Evolutionary conservation across 2,888 invertebrate genomes (phyloP).

Genomic region (Pseudeuparius sepicola): DNA sequence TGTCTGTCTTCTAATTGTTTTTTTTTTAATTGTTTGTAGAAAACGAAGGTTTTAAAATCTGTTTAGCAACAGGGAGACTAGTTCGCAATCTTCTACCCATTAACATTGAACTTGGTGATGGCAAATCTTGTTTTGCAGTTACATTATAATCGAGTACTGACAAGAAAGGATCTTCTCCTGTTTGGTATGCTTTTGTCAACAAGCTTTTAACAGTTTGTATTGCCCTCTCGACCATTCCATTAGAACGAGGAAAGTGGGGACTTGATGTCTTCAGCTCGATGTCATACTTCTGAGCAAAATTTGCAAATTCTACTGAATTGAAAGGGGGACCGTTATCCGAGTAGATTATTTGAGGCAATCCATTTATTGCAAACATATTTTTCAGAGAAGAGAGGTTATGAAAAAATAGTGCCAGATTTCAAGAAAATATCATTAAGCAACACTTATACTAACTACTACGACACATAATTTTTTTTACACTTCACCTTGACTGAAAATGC

Average conservation of each 20-base stretch:
- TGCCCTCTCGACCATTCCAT: slow-evolving; percentile 22
- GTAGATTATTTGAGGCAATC: slow-evolving; percentile 17
- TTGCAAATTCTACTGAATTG: slow-evolving; percentile 18
- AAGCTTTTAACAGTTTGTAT: slow-evolving; percentile 24
- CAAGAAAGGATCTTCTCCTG: slow-evolving; percentile 23
- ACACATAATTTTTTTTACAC: too few relatives aligned
- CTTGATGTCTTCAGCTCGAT: slow-evolving; percentile 20
- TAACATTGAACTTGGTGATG: too few relatives aligned
- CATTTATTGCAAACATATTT: slow-evolving; percentile 17
- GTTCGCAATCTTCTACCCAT: slow-evolving; percentile 26
- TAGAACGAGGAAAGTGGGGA: slow-evolving; percentile 19
- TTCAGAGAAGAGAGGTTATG: too few relatives aligned
- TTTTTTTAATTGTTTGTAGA: slow-evolving; percentile 5
- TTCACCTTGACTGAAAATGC: too few relatives aligned
- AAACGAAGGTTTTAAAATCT: too few relatives aligned
- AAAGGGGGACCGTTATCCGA: slow-evolving; percentile 21
- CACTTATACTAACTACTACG: too few relatives aligned
- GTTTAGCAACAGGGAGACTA: too few relatives aligned
- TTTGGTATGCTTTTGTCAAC: slow-evolving; percentile 18
- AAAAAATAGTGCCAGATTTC: too few relatives aligned
- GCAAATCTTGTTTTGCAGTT: too few relatives aligned
- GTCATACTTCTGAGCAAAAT: slow-evolving; percentile 19
- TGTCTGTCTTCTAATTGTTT: slow-evolving; percentile 8
- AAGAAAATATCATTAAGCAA: too few relatives aligned
- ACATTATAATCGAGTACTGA: slow-evolving; percentile 20